phyloP scores from a whole-genome alignment of 2,113 vertebrate genomes.

The Varanus komodoensis region DNA sequence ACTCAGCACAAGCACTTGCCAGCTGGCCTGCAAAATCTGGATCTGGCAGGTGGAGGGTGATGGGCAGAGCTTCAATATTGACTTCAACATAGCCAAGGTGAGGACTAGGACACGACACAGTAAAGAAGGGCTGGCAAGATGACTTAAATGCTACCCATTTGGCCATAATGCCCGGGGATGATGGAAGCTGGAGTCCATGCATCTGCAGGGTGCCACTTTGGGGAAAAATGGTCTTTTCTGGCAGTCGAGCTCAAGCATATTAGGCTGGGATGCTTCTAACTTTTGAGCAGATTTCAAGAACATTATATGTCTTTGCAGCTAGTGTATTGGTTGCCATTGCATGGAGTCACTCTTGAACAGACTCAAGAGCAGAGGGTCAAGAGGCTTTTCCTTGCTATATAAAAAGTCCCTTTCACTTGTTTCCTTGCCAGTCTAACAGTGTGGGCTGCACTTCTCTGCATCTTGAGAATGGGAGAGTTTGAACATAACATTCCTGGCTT shows the following conservation, averaged over 20 bases:
- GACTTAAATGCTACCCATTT: background rate
- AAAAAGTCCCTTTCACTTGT: background rate
- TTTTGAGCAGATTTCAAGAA: background rate
- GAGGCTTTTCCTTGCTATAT: background rate
- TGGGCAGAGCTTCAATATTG: conserved; percentile 93
- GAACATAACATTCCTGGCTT: background rate
- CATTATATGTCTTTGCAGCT: background rate
- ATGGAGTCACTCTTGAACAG: background rate
- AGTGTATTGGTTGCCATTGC: background rate
- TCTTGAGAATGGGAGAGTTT: background rate
- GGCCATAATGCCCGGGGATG: no score
- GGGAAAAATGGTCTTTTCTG: background rate
- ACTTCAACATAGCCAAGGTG: conserved; percentile 98
- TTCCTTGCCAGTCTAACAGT: background rate
- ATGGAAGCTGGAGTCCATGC: no score
- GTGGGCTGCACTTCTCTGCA: background rate
- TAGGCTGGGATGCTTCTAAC: background rate
- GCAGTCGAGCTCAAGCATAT: background rate
- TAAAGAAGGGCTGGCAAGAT: background rate
- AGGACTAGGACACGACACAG: conserved; percentile 10
- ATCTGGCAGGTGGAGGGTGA: conserved; percentile 99
- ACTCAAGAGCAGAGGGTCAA: background rate
- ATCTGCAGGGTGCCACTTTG: no score
- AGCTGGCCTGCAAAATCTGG: conserved; percentile 97
- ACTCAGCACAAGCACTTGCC: conserved; percentile 90